Evolutionary conservation across 2,113 vertebrate species (phyloP).

Genomic region (Uropsilus gracilis): DNA sequence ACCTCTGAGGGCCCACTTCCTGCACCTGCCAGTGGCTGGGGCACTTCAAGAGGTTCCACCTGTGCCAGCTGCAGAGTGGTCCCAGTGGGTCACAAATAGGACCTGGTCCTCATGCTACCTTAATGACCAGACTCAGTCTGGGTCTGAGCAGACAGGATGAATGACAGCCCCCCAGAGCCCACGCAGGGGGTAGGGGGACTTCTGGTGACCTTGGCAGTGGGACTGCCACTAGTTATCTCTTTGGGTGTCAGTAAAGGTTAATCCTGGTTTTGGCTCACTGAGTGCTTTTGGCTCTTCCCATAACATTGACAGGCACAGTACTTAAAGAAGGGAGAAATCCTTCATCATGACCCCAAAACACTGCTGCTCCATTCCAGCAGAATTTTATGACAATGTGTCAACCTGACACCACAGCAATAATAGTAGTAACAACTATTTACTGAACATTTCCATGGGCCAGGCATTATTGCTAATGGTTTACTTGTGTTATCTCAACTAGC

Average conservation of each 20-base stretch:
- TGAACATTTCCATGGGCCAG: too few relatives aligned
- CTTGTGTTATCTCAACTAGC: too few relatives aligned
- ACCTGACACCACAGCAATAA: background rate
- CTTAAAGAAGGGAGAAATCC: background rate
- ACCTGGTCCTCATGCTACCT: constrained; percentile 25
- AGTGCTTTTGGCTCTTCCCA: background rate
- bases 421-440: too few relatives aligned
- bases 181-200: background rate
- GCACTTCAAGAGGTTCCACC: background rate
- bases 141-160: background rate
- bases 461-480: background rate
- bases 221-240: background rate
- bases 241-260: background rate
- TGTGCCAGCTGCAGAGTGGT: background rate
- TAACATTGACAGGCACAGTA: background rate
- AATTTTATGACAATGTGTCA: background rate
- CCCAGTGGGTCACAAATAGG: background rate
- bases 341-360: background rate
- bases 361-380: background rate
- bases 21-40: background rate
- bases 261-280: background rate
- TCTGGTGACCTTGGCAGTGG: background rate
- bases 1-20: background rate
- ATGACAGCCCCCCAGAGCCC: constrained; percentile 49
- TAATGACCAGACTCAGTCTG: constrained; percentile 13